Conservation (phyloP, 2,797 vertebrate genomes). For the Ctenopoma kingsleyae region DNA sequence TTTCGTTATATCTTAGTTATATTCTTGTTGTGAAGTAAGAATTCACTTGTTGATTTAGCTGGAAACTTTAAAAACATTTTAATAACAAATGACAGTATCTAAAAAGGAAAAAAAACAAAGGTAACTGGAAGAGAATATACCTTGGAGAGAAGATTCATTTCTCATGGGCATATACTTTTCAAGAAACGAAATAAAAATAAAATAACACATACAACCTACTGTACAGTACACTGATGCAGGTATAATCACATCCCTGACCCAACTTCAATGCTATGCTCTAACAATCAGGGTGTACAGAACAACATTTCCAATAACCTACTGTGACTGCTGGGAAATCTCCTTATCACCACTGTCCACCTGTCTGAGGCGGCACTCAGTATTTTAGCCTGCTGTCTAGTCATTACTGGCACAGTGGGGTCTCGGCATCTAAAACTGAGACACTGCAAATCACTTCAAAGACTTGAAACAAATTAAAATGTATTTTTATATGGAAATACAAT, state of each 20-base stretch:
- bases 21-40: conserved; percentile 8
- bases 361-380: conserved; percentile 47
- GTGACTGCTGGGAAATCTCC: conserved; percentile 60
- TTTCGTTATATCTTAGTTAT: conserved; percentile 11
- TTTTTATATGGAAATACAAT: conserved; percentile 19
- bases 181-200: neutral
- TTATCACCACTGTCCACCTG: conserved; percentile 68
- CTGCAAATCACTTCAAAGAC: conserved; percentile 14
- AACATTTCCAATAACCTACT: conserved; percentile 48
- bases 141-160: neutral
- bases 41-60: conserved; percentile 18
- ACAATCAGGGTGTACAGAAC: conserved; percentile 30
- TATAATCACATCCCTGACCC: conserved; percentile 33
- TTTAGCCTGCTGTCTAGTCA: conserved; percentile 60
- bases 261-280: conserved; percentile 17
- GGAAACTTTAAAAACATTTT: conserved; percentile 4
- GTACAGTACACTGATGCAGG: neutral
- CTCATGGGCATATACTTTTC: neutral
- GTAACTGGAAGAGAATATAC: neutral
- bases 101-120: neutral
- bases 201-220: neutral
- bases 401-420: conserved; percentile 60
- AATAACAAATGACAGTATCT: neutral
- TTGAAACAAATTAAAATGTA: conserved; percentile 17
- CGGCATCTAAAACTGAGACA: conserved; percentile 18